These are phyloP conservation scores for Clivina fossor DNA, from an alignment of 2,888 invertebrate genomes.

Conservation along the genomic window DNA sequence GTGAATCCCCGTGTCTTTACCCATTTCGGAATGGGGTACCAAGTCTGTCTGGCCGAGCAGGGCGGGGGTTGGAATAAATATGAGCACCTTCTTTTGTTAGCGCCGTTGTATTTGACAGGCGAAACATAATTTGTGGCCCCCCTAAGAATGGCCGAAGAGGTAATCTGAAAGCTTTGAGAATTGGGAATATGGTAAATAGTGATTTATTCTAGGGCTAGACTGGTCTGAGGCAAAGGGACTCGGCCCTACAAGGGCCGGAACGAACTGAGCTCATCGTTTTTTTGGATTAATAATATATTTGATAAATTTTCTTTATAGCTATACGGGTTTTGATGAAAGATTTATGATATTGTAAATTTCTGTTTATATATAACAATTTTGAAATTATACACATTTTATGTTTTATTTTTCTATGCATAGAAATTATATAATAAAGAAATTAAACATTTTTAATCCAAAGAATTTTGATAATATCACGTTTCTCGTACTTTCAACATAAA, in stretches of 20 bases:
- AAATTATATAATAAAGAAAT: too few relatives aligned
- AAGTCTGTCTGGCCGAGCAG: neutral
- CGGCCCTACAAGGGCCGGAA: conserved; percentile 8
- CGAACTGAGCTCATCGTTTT: conserved; percentile 4
- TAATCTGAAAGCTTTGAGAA: conserved; percentile 47
- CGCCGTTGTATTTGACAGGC: conserved; percentile 49
- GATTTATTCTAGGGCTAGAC: conserved; percentile 43
- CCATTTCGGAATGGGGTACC: conserved; percentile 8
- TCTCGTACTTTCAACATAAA: too few relatives aligned
- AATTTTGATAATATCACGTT: too few relatives aligned
- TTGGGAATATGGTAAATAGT: conserved; percentile 49
- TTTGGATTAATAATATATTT: conserved; percentile 27
- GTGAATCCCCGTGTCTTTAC: conserved; percentile 7
- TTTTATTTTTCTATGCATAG: too few relatives aligned
- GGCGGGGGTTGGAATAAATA: conserved; percentile 36
- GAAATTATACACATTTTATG: too few relatives aligned
- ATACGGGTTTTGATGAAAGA: too few relatives aligned
- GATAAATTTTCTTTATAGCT: conserved; percentile 16
- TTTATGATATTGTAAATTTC: too few relatives aligned
- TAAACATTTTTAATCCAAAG: too few relatives aligned
- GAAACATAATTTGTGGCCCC: conserved; percentile 50
- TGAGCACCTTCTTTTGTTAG: conserved; percentile 40
- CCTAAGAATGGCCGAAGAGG: conserved; percentile 40
- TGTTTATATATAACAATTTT: too few relatives aligned
- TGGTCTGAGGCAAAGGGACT: neutral